These are phyloP conservation scores for Megalops cyprinoides DNA, from an alignment of 2,797 vertebrate genomes.

Conservation along the genomic window DNA sequence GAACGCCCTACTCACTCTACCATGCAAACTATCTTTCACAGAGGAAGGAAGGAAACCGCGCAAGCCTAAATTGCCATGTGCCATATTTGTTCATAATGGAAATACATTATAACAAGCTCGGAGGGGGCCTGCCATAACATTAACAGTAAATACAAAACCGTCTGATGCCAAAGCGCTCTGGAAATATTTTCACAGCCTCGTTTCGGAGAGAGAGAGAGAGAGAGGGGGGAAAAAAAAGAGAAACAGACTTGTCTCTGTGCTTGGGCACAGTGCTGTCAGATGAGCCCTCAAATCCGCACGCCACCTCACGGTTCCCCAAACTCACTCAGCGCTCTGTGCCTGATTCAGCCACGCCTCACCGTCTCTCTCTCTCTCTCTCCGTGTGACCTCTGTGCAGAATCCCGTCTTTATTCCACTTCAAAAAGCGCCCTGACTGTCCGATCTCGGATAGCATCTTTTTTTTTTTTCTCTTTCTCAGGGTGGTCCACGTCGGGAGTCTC, in stretches of 20 bases:
- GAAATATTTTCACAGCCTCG: constrained; percentile 43
- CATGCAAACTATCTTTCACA: neutral
- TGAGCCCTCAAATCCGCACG: constrained; percentile 12
- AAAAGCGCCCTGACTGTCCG: constrained; percentile 39
- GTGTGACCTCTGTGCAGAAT: constrained; percentile 41
- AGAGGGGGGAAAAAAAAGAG: neutral
- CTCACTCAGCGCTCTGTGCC: constrained; percentile 22
- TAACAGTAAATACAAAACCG: constrained; percentile 51
- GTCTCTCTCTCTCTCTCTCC: constrained; percentile 42
- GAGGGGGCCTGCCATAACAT: constrained; percentile 52
- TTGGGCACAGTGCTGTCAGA: constrained; percentile 4
- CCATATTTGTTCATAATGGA: constrained; percentile 20
- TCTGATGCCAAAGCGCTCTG: constrained; percentile 33
- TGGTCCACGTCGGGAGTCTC: constrained; percentile 54
- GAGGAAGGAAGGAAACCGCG: neutral
- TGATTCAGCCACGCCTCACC: constrained; percentile 21
- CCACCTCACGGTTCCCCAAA: constrained; percentile 34
- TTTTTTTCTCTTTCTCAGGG: constrained; percentile 55
- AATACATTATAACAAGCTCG: constrained; percentile 43
- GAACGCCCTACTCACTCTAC: neutral
- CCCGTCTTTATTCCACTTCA: constrained; percentile 41
- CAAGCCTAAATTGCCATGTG: neutral
- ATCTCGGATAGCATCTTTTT: constrained; percentile 53
- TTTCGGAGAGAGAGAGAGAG: no score
- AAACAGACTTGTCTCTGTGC: constrained; percentile 16